Conservation (phyloP, 2,113 vertebrate genomes). For the Charadrius vociferus region DNA sequence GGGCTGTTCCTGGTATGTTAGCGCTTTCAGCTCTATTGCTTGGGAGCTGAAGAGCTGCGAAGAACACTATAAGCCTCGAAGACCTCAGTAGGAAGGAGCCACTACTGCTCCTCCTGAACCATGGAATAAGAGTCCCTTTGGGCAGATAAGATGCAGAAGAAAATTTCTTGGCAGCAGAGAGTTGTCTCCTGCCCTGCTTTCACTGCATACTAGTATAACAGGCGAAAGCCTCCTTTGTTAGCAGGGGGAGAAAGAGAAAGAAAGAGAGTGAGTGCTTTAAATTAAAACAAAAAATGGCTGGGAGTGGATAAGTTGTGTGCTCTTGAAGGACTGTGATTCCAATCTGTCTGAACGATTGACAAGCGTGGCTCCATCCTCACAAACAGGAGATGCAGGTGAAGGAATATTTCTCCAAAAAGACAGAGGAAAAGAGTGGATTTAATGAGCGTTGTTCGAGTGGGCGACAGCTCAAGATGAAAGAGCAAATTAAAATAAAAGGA, state of each 20-base stretch:
- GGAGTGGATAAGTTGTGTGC: background rate
- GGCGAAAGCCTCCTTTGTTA: background rate
- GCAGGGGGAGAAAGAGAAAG: background rate
- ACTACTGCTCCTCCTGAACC: background rate
- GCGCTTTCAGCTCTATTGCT: background rate
- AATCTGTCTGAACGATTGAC: background rate
- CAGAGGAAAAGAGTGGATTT: background rate
- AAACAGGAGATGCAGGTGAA: background rate
- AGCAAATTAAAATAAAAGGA: background rate
- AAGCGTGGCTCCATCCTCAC: background rate
- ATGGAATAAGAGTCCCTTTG: background rate
- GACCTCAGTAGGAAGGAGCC: background rate
- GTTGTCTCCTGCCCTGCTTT: background rate
- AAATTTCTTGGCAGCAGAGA: background rate
- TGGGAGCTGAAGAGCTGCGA: background rate
- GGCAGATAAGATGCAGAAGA: background rate
- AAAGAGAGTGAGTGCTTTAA: background rate
- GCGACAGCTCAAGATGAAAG: constrained; percentile 13
- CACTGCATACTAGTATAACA: background rate
- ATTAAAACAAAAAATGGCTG: background rate
- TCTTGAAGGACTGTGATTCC: background rate
- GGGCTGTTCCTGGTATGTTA: background rate
- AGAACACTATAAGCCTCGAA: background rate
- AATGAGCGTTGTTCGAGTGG: background rate
- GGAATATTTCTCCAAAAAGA: constrained; percentile 12